A percentile compares a stretch with the other conserved stretches of the same genome.
phyloP scores from a whole-genome alignment of 2,797 vertebrate genomes.

The Galago senegalensis region DNA sequence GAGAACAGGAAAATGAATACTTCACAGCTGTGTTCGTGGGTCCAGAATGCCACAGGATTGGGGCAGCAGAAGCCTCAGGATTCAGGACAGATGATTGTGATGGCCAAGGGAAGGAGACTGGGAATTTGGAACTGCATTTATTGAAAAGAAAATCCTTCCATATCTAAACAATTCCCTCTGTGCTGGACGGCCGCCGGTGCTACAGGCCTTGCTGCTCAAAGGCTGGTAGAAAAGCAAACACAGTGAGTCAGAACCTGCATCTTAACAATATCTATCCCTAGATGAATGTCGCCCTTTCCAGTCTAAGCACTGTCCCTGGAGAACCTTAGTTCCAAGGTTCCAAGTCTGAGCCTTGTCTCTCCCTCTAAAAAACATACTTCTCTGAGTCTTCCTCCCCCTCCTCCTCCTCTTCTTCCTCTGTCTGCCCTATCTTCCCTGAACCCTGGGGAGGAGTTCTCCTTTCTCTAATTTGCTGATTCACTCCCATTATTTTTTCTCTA shows the following conservation, averaged over 20 bases:
- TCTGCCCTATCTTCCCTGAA: background rate
- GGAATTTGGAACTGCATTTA: background rate
- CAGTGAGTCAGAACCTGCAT: background rate
- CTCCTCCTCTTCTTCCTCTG: background rate
- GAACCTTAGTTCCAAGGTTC: background rate
- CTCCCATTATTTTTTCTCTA: background rate
- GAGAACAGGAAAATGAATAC: background rate
- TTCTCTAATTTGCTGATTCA: background rate
- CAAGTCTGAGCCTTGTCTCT: background rate
- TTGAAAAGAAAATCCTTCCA: conserved; percentile 35
- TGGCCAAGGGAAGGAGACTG: background rate
- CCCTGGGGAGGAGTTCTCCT: background rate
- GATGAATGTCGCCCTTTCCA: background rate
- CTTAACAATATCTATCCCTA: background rate
- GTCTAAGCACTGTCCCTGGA: background rate
- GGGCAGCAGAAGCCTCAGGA: background rate
- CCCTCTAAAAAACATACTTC: background rate
- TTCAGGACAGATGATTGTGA: background rate
- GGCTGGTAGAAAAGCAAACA: background rate
- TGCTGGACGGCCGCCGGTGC: background rate
- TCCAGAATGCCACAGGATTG: background rate
- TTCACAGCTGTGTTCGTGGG: background rate
- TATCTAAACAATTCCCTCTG: background rate
- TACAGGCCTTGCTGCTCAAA: background rate
- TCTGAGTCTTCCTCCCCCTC: fast-evolving